Evolutionary conservation across 2,113 vertebrate genomes (phyloP), one percentile per base, ranked within the genome.

Genomic region (Neolamprologus devosi): DNA sequence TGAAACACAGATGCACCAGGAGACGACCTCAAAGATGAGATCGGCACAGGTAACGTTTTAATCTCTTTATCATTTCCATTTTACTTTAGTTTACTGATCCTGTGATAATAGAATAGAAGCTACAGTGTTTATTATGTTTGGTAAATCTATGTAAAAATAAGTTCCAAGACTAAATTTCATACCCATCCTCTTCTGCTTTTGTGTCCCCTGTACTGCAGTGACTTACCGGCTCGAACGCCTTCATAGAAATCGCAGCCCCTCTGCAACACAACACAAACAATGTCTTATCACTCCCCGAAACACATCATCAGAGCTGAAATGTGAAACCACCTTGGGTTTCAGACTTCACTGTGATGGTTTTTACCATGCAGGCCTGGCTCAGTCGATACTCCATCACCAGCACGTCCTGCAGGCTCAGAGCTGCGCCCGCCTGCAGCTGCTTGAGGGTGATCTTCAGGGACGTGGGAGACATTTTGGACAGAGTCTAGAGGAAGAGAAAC

Each of bases 311-410:
- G 16, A 23, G 11, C 10, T 35, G 23, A 54, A 70, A 5, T 21
- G n/a, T 53, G 33, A 82, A 42, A 8, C 17, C 30, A 30, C 28
- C 40, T 21, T 75, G 7, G 10, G 11, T 6, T 9, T 57, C 21
- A 83, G 7, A 21, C 49, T 14, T 12, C 12, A 16, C 17, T 2
- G 3, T 75, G 58, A 26, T 28, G 11, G 19, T 79, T 63, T 14
- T 96, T 94, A 99, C 99, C 98, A 99, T 96, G 94, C 98, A 99
- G 0, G 97, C 97, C 89, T 99, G 99, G 90, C 95, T 97, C 79
- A 99, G 95, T 17, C 97, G 96, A 89, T 98, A 99, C 91, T 99
- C 99, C 98, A 99, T 98, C 8, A 81, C 96, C 51, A 99, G 68
- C 3, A 99, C 98, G 0, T 99, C 97, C 40, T 95, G 96, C 63